Evolutionary conservation across 2,113 vertebrate genomes (phyloP).

Genomic region (Corythornis vintsioides): DNA sequence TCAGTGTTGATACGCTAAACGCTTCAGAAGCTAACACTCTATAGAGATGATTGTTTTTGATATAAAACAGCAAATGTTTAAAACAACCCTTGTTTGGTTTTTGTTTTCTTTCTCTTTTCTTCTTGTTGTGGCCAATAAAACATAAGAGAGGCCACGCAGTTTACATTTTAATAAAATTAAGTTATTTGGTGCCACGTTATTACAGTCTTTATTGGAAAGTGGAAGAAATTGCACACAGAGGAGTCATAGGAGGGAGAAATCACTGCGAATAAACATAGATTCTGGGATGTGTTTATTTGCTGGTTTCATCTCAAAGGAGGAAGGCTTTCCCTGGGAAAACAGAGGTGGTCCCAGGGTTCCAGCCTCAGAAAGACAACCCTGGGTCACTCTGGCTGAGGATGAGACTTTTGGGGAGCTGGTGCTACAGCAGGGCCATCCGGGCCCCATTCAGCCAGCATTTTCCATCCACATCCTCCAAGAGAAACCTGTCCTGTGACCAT

Average conservation of each 20-base stretch:
- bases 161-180: slow-evolving; percentile 74
- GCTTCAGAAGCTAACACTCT: slow-evolving; percentile 60
- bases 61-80: slow-evolving; percentile 62
- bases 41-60: slow-evolving; percentile 51
- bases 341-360: fast-evolving
- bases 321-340: background rate
- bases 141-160: slow-evolving; percentile 11
- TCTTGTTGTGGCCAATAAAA: slow-evolving; percentile 47
- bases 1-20: background rate
- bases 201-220: slow-evolving; percentile 75
- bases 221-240: slow-evolving; percentile 77
- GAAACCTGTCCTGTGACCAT: background rate
- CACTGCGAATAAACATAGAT: slow-evolving; percentile 71
- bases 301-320: slow-evolving; percentile 44
- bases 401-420: background rate
- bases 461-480: background rate
- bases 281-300: slow-evolving; percentile 68
- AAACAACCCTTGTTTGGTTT: background rate
- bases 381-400: background rate
- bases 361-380: background rate
- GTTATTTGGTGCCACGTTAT: slow-evolving; percentile 66
- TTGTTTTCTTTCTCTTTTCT: background rate
- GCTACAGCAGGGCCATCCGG: background rate
- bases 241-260: slow-evolving; percentile 71
- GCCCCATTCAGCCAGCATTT: background rate